Evolutionary conservation across 1,140 invertebrate genomes (phyloP).

Genomic region (Berghia stephanieae): DNA sequence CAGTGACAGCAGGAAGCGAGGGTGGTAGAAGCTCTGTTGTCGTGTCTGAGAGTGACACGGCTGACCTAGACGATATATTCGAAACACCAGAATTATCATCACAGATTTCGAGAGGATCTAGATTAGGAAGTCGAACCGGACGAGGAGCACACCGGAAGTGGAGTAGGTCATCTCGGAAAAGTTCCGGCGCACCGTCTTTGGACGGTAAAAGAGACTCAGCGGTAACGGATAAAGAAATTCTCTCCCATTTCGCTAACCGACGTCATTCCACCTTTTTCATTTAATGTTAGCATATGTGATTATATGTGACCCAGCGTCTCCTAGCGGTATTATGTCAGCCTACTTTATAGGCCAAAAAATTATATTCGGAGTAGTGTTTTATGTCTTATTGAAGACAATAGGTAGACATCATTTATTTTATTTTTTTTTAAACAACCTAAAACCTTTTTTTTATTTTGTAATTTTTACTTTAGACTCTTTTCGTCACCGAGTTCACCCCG

Average conservation of each 20-base stretch:
- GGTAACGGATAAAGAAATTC: slow-evolving; percentile 40
- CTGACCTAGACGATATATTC: slow-evolving; percentile 26
- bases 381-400: no score
- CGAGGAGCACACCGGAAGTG: slow-evolving; percentile 10
- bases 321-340: no score
- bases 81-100: neutral
- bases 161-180: slow-evolving; percentile 26
- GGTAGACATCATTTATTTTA: no score
- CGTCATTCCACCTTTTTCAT: slow-evolving; percentile 44
- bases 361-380: no score
- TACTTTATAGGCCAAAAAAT: no score
- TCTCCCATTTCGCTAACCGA: slow-evolving; percentile 39
- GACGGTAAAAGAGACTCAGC: slow-evolving; percentile 34
- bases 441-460: no score
- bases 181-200: slow-evolving; percentile 17
- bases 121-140: neutral
- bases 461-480: no score
- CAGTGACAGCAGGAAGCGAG: slow-evolving; percentile 4
- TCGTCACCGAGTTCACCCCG: no score
- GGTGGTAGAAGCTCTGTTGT: slow-evolving; percentile 29
- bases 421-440: no score
- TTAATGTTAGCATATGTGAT: no score
- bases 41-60: slow-evolving; percentile 32
- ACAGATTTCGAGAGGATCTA: neutral
- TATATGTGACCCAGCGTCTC: no score